These are phyloP conservation scores for Raphicerus campestris DNA, from an alignment of 2,113 vertebrate species.

Conservation along the genomic window DNA sequence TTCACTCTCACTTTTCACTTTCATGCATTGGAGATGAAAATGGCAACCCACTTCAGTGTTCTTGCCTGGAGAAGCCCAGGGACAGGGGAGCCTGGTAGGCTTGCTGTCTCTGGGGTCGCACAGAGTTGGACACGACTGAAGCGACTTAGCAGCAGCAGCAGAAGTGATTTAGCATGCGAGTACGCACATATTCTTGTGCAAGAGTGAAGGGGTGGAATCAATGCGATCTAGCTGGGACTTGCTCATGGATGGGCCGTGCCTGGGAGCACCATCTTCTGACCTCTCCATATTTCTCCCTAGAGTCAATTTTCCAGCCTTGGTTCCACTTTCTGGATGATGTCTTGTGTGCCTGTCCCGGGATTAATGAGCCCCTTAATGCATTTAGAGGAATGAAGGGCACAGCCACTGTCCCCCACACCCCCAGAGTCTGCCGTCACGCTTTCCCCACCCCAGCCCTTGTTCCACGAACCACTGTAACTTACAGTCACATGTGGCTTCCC, in stretches of 20 bases:
- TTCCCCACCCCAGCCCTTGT: not conserved
- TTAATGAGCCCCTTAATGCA: not conserved
- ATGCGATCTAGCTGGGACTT: not conserved
- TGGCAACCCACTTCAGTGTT: too few relatives aligned
- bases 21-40: too few relatives aligned
- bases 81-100: too few relatives aligned
- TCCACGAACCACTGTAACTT: not conserved
- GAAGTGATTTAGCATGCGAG: not conserved
- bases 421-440: not conserved
- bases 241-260: fast-evolving
- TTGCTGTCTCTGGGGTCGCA: too few relatives aligned
- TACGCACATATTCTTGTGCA: not conserved
- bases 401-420: not conserved
- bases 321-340: not conserved
- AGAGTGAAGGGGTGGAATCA: fast-evolving
- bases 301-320: not conserved
- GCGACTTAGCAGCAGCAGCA: too few relatives aligned
- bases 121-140: not conserved
- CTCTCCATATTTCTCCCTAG: not conserved
- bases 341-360: not conserved
- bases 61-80: too few relatives aligned
- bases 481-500: conserved; percentile 33
- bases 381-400: not conserved
- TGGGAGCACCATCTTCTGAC: too few relatives aligned
- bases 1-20: too few relatives aligned